phyloP scores from a whole-genome alignment of 2,888 invertebrate species.

The Cetonia aurata region DNA sequence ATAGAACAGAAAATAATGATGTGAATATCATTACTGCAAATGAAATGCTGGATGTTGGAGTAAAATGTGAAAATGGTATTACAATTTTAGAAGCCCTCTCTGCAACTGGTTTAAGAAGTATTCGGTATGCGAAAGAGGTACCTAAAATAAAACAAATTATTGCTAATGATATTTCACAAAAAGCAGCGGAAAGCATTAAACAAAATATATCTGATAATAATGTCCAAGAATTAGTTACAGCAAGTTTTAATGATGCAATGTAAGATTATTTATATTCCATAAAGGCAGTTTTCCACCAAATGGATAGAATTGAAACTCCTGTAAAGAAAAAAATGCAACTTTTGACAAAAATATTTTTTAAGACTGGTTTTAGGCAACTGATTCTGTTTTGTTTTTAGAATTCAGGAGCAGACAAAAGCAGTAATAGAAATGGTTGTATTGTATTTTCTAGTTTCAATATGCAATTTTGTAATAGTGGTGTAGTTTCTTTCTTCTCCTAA shows the following conservation, averaged over 20 bases:
- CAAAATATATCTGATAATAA: constrained; percentile 82
- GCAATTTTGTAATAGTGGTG: no score
- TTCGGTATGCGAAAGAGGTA: constrained; percentile 96
- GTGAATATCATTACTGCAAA: constrained; percentile 30
- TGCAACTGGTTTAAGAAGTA: constrained; percentile 95
- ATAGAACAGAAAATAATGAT: constrained; percentile 47
- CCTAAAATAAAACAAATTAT: constrained; percentile 82
- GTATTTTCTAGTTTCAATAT: no score
- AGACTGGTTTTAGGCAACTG: no score
- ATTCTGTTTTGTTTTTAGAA: no score
- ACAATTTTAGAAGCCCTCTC: constrained; percentile 92
- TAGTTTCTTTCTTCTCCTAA: no score
- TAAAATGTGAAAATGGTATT: constrained; percentile 69
- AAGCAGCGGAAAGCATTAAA: constrained; percentile 89
- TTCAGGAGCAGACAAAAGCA: no score
- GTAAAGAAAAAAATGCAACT: no score
- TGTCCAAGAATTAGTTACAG: constrained; percentile 79
- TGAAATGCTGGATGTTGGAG: constrained; percentile 29
- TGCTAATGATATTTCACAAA: constrained; percentile 91
- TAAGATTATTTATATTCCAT: constrained; percentile 66
- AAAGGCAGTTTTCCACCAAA: no score
- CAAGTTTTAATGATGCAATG: constrained; percentile 91
- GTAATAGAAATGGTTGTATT: no score
- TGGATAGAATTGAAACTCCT: no score
- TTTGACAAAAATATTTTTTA: no score